Base-by-base conservation (phyloP, 2,113 vertebrate genomes). In the Dunckerocampus dactyliophorus region DNA sequence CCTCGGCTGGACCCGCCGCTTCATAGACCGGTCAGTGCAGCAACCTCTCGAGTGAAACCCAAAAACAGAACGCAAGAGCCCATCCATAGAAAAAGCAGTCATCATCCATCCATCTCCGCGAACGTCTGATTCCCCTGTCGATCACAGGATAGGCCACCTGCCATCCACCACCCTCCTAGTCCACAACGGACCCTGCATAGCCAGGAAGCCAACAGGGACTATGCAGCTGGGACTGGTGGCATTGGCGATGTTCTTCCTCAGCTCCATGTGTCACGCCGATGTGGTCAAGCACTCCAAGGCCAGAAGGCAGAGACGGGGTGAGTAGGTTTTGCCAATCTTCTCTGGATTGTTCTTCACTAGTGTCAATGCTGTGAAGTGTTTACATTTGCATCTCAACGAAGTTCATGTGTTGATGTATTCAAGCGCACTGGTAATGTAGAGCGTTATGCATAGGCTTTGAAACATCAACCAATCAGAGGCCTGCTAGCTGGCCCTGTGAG, bases 191-290 rank as follows among this genome's bases (percentile, higher is more conserved):
- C 89, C 88, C 88, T 89, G 86, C 80, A 87, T 81, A 81, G 88
- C 93, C 90, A 88, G 87, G 65, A 81, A 74, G 71, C 88, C 74
- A 90, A 91, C 76, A 90, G 93, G 89, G 93, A 99, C 94, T 96
- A 98, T 99, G 95, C 94, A 92, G 93, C 93, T 95, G 92, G 92
- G 95, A 93, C 89, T 95, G 88, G 84, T 95, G 89, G 91, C 85
- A 74, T 90, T 93, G 85, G 82, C 85, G 91, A 92, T 93, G 93
- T 80, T 98, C 90, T 93, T 94, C 89, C 93, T 99, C 83, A 94
- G 93, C 92, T 93, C 90, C 74, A 91, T 93, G 88, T 94, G 94
- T 90, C 90, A 94, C 70, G 73, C 88, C 31, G 85, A 92, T 63
- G 90, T 90, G 89, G 89, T 89, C 85, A 94, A 90, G 82, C 88